Base-by-base conservation (phyloP, 1,140 invertebrate species). In the Condylostylus longicornis region DNA sequence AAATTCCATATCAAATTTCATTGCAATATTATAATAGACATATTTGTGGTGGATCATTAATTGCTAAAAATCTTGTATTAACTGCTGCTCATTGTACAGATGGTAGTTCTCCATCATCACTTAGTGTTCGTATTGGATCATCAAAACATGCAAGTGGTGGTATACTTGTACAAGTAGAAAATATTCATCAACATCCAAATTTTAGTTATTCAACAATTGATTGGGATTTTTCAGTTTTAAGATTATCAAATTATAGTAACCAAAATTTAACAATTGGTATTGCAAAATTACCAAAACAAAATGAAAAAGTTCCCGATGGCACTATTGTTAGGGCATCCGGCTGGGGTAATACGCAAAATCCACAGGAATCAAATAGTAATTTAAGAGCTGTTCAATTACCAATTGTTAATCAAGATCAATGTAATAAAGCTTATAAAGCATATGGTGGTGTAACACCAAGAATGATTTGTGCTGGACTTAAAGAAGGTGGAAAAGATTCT, bases 391-490 rank as follows among this genome's bases (percentile, higher is more conserved):
- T 66, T 0, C 42, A 49, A 5, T 43, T 70, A n/a, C 67, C 66
- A 0, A 48, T 63, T 14, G 37, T 68, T 1, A 43, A 41, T 10
- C 40, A 38, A 8, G 28, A 25, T 0, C 13, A 22, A 4, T 71
- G 69, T 43, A 43, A 38, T 2, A 15, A 44, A 8, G 46, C 61
- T 2, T 58, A 64, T 27, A 15, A 18, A 2, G 37, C 40, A 19
- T 38, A 52, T 12, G 54, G 54, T 2, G 30, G 27, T 3, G 61
- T 82, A 14, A 74, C 70, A 1, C 51, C 69, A 7, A 69, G 69
- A 8, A 77, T 79, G 71, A 50, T 79, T 1, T 82, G 79, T 46
- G 78, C 79, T 21, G 78, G 77, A 4, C 71, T 68, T 36, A 47
- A 59, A 1, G 64, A 72, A 35, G 78, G 77, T 3, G 70, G 71